Conservation (phyloP, 1,140 invertebrate species). For the Drosophila bifasciata region DNA sequence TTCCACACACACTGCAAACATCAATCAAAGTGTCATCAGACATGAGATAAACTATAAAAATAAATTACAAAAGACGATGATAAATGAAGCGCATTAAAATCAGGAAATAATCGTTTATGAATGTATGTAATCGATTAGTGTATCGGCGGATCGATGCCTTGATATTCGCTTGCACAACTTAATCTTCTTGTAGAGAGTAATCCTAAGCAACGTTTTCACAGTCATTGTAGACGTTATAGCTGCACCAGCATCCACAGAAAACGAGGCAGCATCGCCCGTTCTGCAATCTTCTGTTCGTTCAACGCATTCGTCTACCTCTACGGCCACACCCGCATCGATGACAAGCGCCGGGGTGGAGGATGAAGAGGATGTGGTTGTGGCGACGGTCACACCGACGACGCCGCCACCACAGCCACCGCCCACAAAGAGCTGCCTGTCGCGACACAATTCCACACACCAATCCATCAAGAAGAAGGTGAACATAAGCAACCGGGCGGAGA, state of each 20-base stretch:
- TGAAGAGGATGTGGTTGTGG: constrained; percentile 14
- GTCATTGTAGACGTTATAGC: constrained; percentile 30
- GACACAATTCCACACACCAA: constrained; percentile 76
- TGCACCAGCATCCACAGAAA: constrained; percentile 22
- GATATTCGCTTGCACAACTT: constrained; percentile 17
- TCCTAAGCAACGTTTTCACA: constrained; percentile 50
- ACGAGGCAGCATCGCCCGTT: constrained; percentile 3
- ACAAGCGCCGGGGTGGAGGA: constrained; percentile 60
- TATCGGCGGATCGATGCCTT: constrained; percentile 35
- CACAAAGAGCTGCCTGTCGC: constrained; percentile 77
- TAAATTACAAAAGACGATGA: constrained; percentile 14
- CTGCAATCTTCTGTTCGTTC: constrained; percentile 35
- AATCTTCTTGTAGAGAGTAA: constrained; percentile 38
- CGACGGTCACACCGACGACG: constrained; percentile 4
- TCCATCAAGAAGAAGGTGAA: constrained; percentile 83
- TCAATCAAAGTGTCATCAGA: constrained; percentile 11
- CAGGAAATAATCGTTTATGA: constrained; percentile 18
- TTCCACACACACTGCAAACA: constrained; percentile 4
- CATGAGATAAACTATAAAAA: constrained; percentile 1
- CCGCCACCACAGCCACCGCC: constrained; percentile 36
- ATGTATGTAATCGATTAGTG: constrained; percentile 30
- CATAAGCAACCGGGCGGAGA: constrained; percentile 76
- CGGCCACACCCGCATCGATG: constrained; percentile 69
- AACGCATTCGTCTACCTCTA: constrained; percentile 70
- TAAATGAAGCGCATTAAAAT: constrained; percentile 6